Base-by-base conservation (phyloP, 1,140 invertebrate species). In the Cydia fagiglandana region DNA sequence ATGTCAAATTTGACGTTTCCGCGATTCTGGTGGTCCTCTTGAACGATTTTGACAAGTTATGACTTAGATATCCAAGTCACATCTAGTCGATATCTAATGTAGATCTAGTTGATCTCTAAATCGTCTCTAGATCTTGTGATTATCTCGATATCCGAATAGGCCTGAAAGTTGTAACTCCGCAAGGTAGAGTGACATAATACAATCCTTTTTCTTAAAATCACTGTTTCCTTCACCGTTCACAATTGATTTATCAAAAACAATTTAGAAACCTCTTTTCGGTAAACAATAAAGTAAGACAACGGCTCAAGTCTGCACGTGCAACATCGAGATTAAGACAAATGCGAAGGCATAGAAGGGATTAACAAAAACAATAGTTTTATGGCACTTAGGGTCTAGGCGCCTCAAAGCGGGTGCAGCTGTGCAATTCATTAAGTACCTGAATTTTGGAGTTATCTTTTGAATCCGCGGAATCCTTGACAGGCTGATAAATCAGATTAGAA, bases 361-460 rank as follows among this genome's bases (percentile, higher is more conserved):
- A 61, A 61, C 0, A 24, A 61, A 61, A 61, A 61, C 56, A 61
- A 61, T 61, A n/a, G 56, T 61, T 61, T 61, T 61, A 61, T 61
- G 56, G 56, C 56, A 61, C 56, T 61, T 17, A 6, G 15, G 53
- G 17, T 17, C 2, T 10, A 61, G 56, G 56, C 56, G 56, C 56
- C 56, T 61, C 56, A 61, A 61, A 61, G 56, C 56, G 17, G 20
- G 17, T 61, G 56, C 56, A 61, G 56, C 56, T 61, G 56, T 61
- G 56, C 56, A 61, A 61, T 61, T 61, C 56, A 24, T 61, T 24
- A 61, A 61, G 56, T 61, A 61, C 56, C 56, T 61, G 56, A 20
- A 61, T 61, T 24, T 61, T 24, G 17, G 9, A 24, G n/a, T 61
- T 61, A 61, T 61, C 56, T 61, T 7, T 61, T 24, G 10, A 24